phyloP scores from a whole-genome alignment of 2,888 invertebrate species.

The Megalurothrips usitatus region DNA sequence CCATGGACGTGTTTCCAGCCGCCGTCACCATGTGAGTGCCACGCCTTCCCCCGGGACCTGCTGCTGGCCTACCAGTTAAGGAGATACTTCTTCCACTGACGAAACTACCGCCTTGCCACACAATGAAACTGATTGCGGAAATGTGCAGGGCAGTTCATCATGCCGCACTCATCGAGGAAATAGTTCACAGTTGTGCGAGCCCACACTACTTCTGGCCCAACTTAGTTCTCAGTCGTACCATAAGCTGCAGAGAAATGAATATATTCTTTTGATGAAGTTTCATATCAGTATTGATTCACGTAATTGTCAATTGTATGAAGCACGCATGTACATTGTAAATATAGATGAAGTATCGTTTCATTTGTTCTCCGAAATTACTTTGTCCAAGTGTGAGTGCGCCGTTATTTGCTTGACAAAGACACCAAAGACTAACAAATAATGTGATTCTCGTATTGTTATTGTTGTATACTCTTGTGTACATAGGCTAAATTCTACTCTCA shows the following conservation, averaged over 20 bases:
- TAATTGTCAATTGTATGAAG: too few relatives aligned
- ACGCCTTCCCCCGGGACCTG: too few relatives aligned
- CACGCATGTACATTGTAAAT: too few relatives aligned
- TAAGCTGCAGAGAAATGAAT: too few relatives aligned
- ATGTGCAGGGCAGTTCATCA: not conserved
- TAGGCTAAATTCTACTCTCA: not conserved
- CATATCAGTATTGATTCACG: too few relatives aligned
- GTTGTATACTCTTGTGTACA: not conserved
- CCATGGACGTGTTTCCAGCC: constrained; percentile 31
- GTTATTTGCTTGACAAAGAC: not conserved
- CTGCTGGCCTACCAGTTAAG: not conserved
- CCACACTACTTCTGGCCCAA: too few relatives aligned
- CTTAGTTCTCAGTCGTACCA: too few relatives aligned
- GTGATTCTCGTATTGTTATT: constrained; percentile 16
- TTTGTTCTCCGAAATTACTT: not conserved
- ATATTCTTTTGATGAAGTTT: too few relatives aligned
- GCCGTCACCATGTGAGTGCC: not conserved
- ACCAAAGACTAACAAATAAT: constrained; percentile 11
- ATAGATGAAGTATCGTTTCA: not conserved
- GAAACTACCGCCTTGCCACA: not conserved
- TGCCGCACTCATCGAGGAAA: too few relatives aligned
- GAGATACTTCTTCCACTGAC: not conserved
- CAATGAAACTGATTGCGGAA: not conserved
- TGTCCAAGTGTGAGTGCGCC: not conserved
- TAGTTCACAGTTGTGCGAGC: too few relatives aligned